Percentiles rank a stretch among this genome's conserved stretches.
Evolutionary conservation across 2,113 vertebrate species (phyloP).

Genomic region (Percina caprodes): DNA sequence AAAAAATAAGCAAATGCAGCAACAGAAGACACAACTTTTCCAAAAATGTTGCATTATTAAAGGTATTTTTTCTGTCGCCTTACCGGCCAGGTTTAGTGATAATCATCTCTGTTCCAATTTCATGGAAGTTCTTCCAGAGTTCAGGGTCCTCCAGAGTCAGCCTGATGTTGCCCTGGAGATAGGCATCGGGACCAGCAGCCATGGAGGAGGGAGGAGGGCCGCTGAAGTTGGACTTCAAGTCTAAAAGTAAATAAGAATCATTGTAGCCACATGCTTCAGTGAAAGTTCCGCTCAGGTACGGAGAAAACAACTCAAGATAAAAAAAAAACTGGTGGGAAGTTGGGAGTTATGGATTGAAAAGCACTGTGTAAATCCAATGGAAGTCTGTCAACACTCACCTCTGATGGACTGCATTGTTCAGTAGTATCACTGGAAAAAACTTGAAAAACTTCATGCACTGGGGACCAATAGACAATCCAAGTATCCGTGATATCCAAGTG

Average conservation of each 20-base stretch:
- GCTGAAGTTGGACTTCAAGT: slow-evolving; percentile 84
- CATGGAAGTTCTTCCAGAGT: slow-evolving; percentile 91
- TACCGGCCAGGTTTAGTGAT: slow-evolving; percentile 94
- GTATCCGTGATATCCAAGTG: slow-evolving; percentile 54
- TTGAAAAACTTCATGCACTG: slow-evolving; percentile 26
- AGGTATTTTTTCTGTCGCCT: slow-evolving; percentile 19
- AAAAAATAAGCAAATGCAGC: not conserved
- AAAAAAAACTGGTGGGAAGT: no score
- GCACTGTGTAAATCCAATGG: not conserved
- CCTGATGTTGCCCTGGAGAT: slow-evolving; percentile 86
- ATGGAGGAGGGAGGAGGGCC: slow-evolving; percentile 77
- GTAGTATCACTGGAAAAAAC: not conserved
- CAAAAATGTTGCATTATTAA: not conserved
- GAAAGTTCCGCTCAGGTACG: not conserved
- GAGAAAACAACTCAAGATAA: not conserved
- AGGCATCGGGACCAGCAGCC: slow-evolving; percentile 76
- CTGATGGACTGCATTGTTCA: slow-evolving; percentile 82
- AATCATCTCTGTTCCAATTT: slow-evolving; percentile 94
- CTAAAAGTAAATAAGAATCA: slow-evolving; percentile 58
- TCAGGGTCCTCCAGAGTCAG: slow-evolving; percentile 88
- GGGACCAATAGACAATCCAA: slow-evolving; percentile 40
- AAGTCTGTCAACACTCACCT: slow-evolving; percentile 71
- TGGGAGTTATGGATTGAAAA: not conserved
- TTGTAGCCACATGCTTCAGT: not conserved
- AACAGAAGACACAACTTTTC: not conserved